Percentiles rank a stretch among this genome's conserved stretches.
These are phyloP conservation scores for Alsophila aescularia DNA, from an alignment of 2,888 invertebrate species.

Conservation along the genomic window DNA sequence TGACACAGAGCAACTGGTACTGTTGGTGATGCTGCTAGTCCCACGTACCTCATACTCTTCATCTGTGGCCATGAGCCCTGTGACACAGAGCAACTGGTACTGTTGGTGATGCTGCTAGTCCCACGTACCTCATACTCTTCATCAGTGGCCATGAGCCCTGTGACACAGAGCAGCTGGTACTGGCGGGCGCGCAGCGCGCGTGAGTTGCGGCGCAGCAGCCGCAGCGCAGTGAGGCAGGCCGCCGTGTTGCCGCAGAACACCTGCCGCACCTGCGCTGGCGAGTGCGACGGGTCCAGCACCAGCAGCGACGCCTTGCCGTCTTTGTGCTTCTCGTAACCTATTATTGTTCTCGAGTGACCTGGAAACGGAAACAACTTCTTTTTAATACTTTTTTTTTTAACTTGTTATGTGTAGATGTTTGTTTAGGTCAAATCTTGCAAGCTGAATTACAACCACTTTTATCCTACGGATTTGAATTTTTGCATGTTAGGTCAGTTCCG, in stretches of 20 bases:
- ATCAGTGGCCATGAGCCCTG: conserved; percentile 89
- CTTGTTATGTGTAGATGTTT: too few species aligned
- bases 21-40: too few species aligned
- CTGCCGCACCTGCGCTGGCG: conserved; percentile 85
- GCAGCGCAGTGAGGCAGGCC: conserved; percentile 56
- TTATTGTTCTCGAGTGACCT: conserved; percentile 96
- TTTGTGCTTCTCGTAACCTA: conserved; percentile 90
- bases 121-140: conserved; percentile 88
- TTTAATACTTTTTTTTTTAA: too few species aligned
- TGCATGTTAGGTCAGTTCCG: too few species aligned
- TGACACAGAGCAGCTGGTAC: conserved; percentile 93
- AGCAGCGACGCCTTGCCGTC: conserved; percentile 86
- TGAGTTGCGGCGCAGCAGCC: conserved; percentile 88
- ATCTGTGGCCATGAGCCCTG: too few species aligned
- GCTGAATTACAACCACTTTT: too few species aligned
- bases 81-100: too few species aligned
- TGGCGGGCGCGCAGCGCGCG: conserved; percentile 92
- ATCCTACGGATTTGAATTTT: too few species aligned
- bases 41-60: too few species aligned
- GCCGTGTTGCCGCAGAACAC: conserved; percentile 54
- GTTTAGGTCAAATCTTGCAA: too few species aligned
- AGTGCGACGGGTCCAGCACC: conserved; percentile 94
- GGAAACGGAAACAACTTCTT: conserved; percentile 28
- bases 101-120: not conserved
- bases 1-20: too few species aligned